phyloP scores from a whole-genome alignment of 2,113 vertebrate species.

The Gobio gobio region DNA sequence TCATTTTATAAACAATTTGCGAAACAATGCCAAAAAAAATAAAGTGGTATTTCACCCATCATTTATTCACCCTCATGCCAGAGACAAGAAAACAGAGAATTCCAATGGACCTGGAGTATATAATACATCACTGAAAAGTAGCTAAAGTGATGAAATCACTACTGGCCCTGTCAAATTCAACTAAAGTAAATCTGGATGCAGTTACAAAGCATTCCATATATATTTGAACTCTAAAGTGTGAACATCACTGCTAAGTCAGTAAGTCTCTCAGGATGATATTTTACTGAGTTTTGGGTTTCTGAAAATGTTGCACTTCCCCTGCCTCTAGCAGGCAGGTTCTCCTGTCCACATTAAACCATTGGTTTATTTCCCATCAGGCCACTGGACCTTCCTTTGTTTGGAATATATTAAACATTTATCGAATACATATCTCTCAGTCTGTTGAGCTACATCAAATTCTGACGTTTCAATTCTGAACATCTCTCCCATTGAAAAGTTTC shows the following conservation, averaged over 20 bases:
- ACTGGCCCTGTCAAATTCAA: neutral
- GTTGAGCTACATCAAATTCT: conserved; percentile 28
- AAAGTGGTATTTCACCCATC: no score
- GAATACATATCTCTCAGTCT: conserved; percentile 15
- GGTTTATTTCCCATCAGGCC: conserved; percentile 45
- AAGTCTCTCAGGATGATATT: neutral
- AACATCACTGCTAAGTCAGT: conserved; percentile 1
- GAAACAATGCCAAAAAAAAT: no score
- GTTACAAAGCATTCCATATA: neutral
- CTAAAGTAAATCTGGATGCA: neutral
- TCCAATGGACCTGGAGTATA: neutral
- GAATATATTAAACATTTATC: conserved; percentile 32
- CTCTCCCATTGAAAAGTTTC: neutral
- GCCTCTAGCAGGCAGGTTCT: conserved; percentile 20
- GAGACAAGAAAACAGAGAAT: neutral
- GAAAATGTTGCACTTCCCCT: neutral
- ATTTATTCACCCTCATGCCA: neutral
- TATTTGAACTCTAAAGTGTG: neutral
- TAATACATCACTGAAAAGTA: neutral
- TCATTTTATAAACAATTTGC: no score
- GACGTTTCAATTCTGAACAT: conserved; percentile 23
- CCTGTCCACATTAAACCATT: conserved; percentile 20
- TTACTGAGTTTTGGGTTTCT: conserved; percentile 17
- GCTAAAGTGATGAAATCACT: neutral
- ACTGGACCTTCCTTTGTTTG: conserved; percentile 15